phyloP scores from a whole-genome alignment of 2,113 vertebrate species.

The Rana temporaria region DNA sequence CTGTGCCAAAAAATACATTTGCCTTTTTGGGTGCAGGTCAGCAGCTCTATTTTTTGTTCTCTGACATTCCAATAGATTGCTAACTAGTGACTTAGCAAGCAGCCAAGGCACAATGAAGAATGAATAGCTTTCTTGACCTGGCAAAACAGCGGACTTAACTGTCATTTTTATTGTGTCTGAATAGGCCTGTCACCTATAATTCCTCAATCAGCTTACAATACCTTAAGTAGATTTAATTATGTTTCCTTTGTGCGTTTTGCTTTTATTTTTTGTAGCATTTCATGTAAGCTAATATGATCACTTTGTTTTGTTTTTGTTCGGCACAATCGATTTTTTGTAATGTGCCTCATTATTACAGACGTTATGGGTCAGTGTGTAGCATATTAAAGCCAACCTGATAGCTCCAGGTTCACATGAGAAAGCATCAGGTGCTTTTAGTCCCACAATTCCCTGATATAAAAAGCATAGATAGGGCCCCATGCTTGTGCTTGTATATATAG shows the following conservation, averaged over 20 bases:
- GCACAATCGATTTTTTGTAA: slow-evolving; percentile 9
- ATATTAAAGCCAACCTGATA: slow-evolving; percentile 7
- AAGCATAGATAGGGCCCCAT: no score
- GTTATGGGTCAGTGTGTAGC: slow-evolving; percentile 4
- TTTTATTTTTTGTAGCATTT: no score
- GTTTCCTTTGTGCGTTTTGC: no score
- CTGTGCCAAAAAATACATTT: slow-evolving; percentile 37
- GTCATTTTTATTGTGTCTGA: neutral
- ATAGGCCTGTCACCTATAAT: neutral
- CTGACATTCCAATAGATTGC: neutral
- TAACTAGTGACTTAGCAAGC: slow-evolving; percentile 7
- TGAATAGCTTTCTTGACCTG: neutral
- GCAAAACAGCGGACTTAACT: neutral
- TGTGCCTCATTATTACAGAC: slow-evolving; percentile 2
- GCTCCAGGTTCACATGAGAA: slow-evolving; percentile 5
- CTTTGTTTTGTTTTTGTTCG: neutral
- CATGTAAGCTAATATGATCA: neutral
- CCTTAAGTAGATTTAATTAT: no score
- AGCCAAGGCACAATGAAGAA: neutral
- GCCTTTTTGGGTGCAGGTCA: slow-evolving; percentile 31
- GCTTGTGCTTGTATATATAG: no score
- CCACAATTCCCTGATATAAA: no score
- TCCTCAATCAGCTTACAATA: no score
- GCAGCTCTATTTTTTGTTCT: slow-evolving; percentile 14
- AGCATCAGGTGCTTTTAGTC: neutral